These are phyloP conservation scores for Macrotrachela quadricornifera DNA, from an alignment of 1,140 invertebrate species.

Conservation along the genomic window DNA sequence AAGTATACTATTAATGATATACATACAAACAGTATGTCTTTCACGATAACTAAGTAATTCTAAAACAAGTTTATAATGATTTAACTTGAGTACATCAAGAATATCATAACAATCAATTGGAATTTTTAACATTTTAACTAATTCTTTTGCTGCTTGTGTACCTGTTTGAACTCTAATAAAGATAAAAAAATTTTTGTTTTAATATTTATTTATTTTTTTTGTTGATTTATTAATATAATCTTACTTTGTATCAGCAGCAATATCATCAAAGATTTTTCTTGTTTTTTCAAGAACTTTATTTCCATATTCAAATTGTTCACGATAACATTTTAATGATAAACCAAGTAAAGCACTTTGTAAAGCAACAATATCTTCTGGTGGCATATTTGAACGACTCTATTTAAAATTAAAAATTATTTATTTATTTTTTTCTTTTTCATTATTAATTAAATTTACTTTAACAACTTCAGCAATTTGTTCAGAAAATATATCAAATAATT, in stretches of 20 bases:
- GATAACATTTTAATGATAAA: constrained; percentile 83
- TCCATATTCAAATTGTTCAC: constrained; percentile 74
- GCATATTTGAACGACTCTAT: constrained; percentile 69
- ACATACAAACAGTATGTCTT: constrained; percentile 59
- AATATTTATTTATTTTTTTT: neutral
- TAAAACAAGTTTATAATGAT: constrained; percentile 57
- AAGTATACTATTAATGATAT: constrained; percentile 63
- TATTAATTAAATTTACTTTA: constrained; percentile 38
- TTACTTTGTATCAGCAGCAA: constrained; percentile 47
- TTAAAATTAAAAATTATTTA: constrained; percentile 1
- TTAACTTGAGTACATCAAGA: constrained; percentile 42
- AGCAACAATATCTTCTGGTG: constrained; percentile 79
- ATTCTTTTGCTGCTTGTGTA: constrained; percentile 65
- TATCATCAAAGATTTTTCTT: constrained; percentile 52
- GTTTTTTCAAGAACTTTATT: constrained; percentile 82
- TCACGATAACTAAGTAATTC: constrained; percentile 72
- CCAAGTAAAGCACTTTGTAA: constrained; percentile 83
- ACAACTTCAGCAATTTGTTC: constrained; percentile 84
- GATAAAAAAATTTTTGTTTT: neutral
- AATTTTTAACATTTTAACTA: constrained; percentile 73
- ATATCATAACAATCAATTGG: constrained; percentile 82
- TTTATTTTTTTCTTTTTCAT: neutral
- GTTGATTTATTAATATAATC: constrained; percentile 13
- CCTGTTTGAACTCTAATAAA: constrained; percentile 35
- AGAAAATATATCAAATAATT: constrained; percentile 93